Evolutionary conservation across 2,888 invertebrate genomes (phyloP).

Genomic region (Cephonodes hylas): DNA sequence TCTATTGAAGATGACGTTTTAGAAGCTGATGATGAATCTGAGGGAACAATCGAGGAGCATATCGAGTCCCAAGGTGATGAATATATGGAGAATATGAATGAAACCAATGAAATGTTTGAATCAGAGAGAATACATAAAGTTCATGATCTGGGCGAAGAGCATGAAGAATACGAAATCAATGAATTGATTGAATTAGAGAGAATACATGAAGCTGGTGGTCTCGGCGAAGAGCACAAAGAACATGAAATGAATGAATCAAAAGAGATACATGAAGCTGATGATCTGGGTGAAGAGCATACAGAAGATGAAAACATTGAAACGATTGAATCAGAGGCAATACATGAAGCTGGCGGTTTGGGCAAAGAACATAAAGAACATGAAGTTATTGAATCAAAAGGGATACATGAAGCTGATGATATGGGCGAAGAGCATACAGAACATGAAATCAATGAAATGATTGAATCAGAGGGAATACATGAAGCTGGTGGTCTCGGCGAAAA

Average conservation of each 20-base stretch:
- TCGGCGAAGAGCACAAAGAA: too few relatives aligned
- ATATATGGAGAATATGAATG: conserved; percentile 18
- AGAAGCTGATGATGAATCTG: conserved; percentile 13
- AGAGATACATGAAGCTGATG: neutral
- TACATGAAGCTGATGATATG: conserved; percentile 2
- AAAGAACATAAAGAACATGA: too few relatives aligned
- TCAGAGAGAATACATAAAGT: conserved; percentile 9
- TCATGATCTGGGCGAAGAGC: too few relatives aligned
- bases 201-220: too few relatives aligned
- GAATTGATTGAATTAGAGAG: conserved; percentile 4
- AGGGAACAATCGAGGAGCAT: neutral
- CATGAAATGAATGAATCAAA: conserved; percentile 11
- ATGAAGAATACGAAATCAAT: conserved; percentile 12
- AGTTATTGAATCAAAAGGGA: conserved; percentile 2
- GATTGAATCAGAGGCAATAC: conserved; percentile 7
- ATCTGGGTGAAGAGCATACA: neutral
- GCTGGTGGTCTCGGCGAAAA: too few relatives aligned
- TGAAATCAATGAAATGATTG: too few relatives aligned
- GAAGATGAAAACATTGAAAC: neutral
- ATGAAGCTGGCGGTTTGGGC: neutral
- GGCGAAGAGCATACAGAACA: too few relatives aligned
- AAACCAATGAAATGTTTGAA: neutral
- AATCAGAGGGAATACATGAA: too few relatives aligned
- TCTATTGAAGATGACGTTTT: conserved; percentile 6
- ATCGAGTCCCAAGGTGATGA: conserved; percentile 7